These are phyloP conservation scores for Aphidius ervi DNA, from an alignment of 1,140 invertebrate genomes.

Conservation along the genomic window DNA sequence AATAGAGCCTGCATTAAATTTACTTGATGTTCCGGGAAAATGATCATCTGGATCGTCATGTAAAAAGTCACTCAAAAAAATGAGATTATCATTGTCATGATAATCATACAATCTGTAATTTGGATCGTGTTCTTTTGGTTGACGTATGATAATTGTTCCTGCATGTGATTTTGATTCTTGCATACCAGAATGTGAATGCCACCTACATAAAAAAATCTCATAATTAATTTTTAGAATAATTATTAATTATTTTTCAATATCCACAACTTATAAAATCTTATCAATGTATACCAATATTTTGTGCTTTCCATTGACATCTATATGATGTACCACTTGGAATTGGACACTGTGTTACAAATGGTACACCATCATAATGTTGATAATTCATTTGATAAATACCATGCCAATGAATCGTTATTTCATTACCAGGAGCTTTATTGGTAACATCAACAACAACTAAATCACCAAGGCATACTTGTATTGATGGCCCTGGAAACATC, in stretches of 20 bases:
- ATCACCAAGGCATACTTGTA: slow-evolving; percentile 83
- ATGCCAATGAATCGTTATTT: slow-evolving; percentile 85
- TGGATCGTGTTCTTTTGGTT: slow-evolving; percentile 68
- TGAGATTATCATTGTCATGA: slow-evolving; percentile 74
- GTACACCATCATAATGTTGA: slow-evolving; percentile 88
- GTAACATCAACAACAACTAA: slow-evolving; percentile 79
- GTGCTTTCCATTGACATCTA: slow-evolving; percentile 70
- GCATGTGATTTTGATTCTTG: slow-evolving; percentile 51
- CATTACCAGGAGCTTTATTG: slow-evolving; percentile 76
- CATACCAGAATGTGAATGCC: slow-evolving; percentile 78
- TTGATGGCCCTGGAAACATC: slow-evolving; percentile 80
- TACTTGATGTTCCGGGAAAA: slow-evolving; percentile 60
- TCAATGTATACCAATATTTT: slow-evolving; percentile 76
- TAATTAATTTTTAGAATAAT: no score
- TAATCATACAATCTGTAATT: slow-evolving; percentile 74
- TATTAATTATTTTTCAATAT: no score
- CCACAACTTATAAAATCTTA: no score
- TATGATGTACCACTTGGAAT: slow-evolving; percentile 80
- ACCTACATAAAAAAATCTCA: slow-evolving; percentile 38
- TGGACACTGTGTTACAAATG: slow-evolving; percentile 86
- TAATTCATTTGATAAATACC: slow-evolving; percentile 75
- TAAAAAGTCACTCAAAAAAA: slow-evolving; percentile 81
- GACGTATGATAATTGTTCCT: slow-evolving; percentile 77
- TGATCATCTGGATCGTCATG: slow-evolving; percentile 72
- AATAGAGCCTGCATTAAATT: slow-evolving; percentile 53